Evolutionary conservation across 2,888 invertebrate species (phyloP), one percentile per base, ranked within the genome.

Genomic region (Polylopha cassiicola): DNA sequence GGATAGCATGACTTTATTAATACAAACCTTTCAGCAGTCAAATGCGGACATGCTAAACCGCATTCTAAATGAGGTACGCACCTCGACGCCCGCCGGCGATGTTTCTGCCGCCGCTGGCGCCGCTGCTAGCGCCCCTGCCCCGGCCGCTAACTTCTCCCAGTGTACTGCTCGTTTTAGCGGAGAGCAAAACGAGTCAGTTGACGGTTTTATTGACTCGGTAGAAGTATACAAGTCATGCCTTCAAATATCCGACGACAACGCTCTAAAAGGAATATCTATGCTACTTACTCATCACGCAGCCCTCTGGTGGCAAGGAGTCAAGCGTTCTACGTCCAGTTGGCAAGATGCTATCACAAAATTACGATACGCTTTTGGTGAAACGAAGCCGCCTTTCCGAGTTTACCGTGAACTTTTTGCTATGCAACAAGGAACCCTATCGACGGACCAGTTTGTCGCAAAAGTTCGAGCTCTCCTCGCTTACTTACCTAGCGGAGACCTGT

Each of bases 281-380:
- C 28, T 50, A 4, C 36, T 50, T 2, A 45, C 42, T 0, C 39
- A 36, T 17, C 11, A 27, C n/a, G 44, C 51, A 4, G 43, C 50
- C 1, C 24, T 34, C 3, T 48, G 48, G 48, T 50, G 47, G 46
- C 43, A 42, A 24, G 50, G 47, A 4, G 27, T 47, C 1, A 47
- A 48, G 15, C 11, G 6, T 3, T n/a, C 26, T n/a, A 34, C 17
- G n/a, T 15, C 13, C 4, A 27, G 36, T 4, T 48, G 50, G 48
- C 7, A 24, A 5, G 37, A 43, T 3, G 46, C 43, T 5, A 32
- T 41, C 4, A 8, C 15, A 9, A 22, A 21, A 3, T 30, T 48
- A 13, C 30, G 37, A 3, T 16, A 16, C 5, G 39, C 43, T 2
- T 45, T 32, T 29, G 46, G 44, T 1, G 43, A 39, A 2, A 24